Base-by-base conservation (phyloP, 2,113 vertebrate genomes). In the Reinhardtius hippoglossoides region DNA sequence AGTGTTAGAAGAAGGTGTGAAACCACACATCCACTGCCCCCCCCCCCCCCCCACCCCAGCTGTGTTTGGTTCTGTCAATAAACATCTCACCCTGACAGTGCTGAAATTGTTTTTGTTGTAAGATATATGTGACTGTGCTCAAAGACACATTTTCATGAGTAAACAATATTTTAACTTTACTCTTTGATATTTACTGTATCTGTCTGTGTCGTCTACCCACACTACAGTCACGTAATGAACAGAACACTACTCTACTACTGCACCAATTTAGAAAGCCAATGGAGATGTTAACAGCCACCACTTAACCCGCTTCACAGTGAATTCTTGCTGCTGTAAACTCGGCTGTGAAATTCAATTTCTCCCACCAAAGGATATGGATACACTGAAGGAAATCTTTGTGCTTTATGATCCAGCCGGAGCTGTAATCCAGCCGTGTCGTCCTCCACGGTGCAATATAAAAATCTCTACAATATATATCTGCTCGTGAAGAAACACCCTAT, bases 361-460 rank as follows among this genome's bases (percentile, higher is more conserved):
- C 67, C 64, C 68, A 82, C 61, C 54, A 72, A 50, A 78, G 76
- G 55, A 77, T 52, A 74, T 67, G 65, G 66, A 80, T 69, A 84
- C 63, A 64, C 44, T 59, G 68, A 54, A 84, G 69, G 82, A 90
- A 87, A 80, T 78, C 69, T 60, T 20, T 74, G 23, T 52, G 55
- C 68, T 90, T 90, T 89, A 83, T 76, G 86, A 81, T 82, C 78
- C 84, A 80, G 75, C 70, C 68, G 67, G 80, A 88, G 72, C 48
- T 18, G 37, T 83, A 80, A 82, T 73, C 82, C 70, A 90, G 61
- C 79, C 60, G 57, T 79, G 77, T 84, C 81, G 78, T 71, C 56
- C 88, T 86, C 84, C 1, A 72, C 12, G 72, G 86, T 89, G 52
- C 77, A 90, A 84, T 87, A 86, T 84, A 90, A 82, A 84, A 89